A percentile compares a stretch with the other conserved stretches of the same genome.
These are phyloP conservation scores for Dinocampus coccinellae DNA, from an alignment of 2,888 invertebrate genomes.

Conservation along the genomic window DNA sequence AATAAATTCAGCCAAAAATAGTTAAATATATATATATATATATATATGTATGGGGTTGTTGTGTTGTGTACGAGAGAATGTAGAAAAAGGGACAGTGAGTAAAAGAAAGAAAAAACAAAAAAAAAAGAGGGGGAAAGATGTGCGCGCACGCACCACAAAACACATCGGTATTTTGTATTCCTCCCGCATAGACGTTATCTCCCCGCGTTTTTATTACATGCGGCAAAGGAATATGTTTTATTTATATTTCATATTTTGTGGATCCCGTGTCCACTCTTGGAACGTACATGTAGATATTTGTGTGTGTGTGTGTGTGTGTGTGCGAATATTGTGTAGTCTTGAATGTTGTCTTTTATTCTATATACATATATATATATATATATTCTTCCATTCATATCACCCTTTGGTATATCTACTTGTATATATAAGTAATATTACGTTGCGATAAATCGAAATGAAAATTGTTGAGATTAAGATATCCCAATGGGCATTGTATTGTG, in stretches of 20 bases:
- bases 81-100: conserved; percentile 13
- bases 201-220: conserved; percentile 49
- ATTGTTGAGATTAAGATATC: conserved; percentile 39
- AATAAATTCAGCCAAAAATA: conserved; percentile 24
- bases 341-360: conserved; percentile 10
- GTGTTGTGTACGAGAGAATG: conserved; percentile 16
- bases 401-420: neutral
- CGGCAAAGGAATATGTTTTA: conserved; percentile 65
- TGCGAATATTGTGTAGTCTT: neutral
- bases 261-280: conserved; percentile 34
- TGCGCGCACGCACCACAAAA: conserved; percentile 39
- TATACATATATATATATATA: conserved; percentile 4
- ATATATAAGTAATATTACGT: neutral
- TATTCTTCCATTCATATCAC: conserved; percentile 13
- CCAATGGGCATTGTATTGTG: conserved; percentile 20
- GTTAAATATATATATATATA: too few relatives aligned
- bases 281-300: conserved; percentile 17
- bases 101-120: neutral
- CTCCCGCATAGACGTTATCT: conserved; percentile 59
- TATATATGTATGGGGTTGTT: conserved; percentile 1
- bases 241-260: conserved; percentile 68
- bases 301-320: neutral
- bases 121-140: conserved; percentile 18
- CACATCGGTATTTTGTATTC: conserved; percentile 63
- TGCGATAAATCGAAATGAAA: conserved; percentile 39